Evolutionary conservation across 2,888 invertebrate genomes (phyloP), one percentile per base, ranked within the genome.

Genomic region (Chouioia cunea): DNA sequence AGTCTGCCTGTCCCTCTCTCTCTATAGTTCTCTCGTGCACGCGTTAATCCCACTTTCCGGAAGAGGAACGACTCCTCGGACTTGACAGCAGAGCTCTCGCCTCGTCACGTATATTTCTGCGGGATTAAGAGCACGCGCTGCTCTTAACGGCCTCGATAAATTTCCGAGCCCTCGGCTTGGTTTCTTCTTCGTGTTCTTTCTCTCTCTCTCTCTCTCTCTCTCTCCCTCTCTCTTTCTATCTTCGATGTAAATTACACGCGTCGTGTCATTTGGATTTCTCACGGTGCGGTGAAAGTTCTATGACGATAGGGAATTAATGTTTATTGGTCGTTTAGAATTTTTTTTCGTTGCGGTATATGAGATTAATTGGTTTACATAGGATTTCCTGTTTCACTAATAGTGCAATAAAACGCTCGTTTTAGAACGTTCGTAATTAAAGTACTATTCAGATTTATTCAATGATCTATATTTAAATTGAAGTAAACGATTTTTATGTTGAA

Each of bases 41-140:
- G 48, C 47, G 54, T 44, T 73, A 73, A 73, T 70, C 67, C 67
- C 64, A 50, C 73, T 70, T 73, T 70, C 70, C 73, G 70, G 70
- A 73, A 73, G 70, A 70, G 69, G 64, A 58, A 57, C 53, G 59
- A 27, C 58, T 52, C 43, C 23, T 64, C 27, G 36, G 43, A 59
- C 64, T 59, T 63, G 71, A 71, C 71, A 63, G 63, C 56, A 57
- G n/a, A 12, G 43, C 48, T 48, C 48, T 22, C 65, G 52, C 43
- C 43, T 63, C 69, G 62, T 71, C 66, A 66, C 58, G 48, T 71
- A 53, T 66, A 66, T 53, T 71, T 58, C 62, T 59, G 46, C 27
- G 53, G 66, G 60, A 65, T 68, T 68, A 72, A 46, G 43, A 43
- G 52, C 48, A 58, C 44, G 60, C 53, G 46, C n/a, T 36, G 52